Evolutionary conservation across 2,888 invertebrate species (phyloP), one percentile per base, ranked within the genome.

Genomic region (Octonoba sinensis): DNA sequence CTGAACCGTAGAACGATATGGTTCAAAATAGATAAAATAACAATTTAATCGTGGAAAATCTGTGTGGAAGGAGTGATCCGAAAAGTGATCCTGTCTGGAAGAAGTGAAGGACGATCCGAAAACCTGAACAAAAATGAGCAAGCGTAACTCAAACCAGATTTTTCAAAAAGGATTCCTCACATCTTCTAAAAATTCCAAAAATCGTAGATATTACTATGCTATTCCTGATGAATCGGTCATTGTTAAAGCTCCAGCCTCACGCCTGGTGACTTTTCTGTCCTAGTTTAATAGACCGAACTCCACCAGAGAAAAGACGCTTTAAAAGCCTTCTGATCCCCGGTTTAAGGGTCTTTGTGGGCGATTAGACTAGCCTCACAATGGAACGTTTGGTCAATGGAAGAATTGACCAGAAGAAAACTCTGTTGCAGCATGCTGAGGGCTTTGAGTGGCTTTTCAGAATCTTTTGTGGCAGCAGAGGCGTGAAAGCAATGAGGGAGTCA

Each of bases 211-310:
- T 27, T 27, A 27, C 36, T 6, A 36, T 36, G 36, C 36, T 36
- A 36, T 36, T 36, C 36, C 8, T 36, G 36, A 36, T 36, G 36
- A 36, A 36, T 36, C 36, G 8, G 11, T 36, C 36, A 36, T 36
- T 36, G 36, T 36, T 36, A 8, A 36, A 36, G 36, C 36, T 16
- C 36, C 65, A 36, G 20, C 51, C 44, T 20, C 64, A 46, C 72
- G 64, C 15, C 36, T 24, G 1, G 51, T 18, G 64, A 64, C 49
- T 49, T 47, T 62, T 73, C 65, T 65, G 56, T 24, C 66, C 56
- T 44, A 57, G 74, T 62, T 66, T 74, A 74, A 74, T 74, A 74
- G 74, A 74, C 66, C 74, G 57, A 74, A 66, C 74, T 74, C 49
- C 66, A 49, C 66, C 22, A 54, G 36, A 36, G 64, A 27, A 62